Conservation (phyloP, 2,113 vertebrate species). For the Heterochromis multidens region DNA sequence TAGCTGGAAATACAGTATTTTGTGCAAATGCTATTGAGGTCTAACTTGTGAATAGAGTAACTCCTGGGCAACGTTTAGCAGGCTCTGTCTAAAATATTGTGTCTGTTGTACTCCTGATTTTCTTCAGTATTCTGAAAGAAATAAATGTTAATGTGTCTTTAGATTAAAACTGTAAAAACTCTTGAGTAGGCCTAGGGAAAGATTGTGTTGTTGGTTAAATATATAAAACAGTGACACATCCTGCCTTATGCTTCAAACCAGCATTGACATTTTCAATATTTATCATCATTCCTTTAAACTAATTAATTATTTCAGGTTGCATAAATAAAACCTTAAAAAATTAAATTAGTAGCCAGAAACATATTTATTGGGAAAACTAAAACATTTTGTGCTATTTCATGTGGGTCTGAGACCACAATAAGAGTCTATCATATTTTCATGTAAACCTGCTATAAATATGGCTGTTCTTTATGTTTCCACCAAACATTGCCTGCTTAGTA, state of each 20-base stretch:
- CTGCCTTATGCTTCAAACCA: neutral
- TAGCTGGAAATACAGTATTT: neutral
- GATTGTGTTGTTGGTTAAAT: neutral
- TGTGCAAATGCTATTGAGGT: neutral
- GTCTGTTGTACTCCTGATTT: neutral
- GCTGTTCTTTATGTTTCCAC: neutral
- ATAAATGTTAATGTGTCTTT: neutral
- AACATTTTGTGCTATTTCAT: neutral
- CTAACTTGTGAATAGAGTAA: neutral
- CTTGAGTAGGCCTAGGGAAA: neutral
- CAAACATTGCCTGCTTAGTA: neutral
- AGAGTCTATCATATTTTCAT: neutral
- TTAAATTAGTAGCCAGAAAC: neutral
- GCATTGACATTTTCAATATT: neutral
- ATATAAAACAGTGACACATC: neutral
- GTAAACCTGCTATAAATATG: neutral
- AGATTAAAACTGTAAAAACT: neutral
- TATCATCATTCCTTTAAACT: neutral
- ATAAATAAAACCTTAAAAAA: neutral
- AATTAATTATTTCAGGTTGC: neutral
- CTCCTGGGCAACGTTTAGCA: neutral
- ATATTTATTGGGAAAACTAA: neutral
- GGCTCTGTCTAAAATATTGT: neutral
- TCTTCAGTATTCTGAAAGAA: neutral
- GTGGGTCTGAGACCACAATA: neutral